phyloP scores from a whole-genome alignment of 1,140 invertebrate species.

The Sycophila sp. region DNA sequence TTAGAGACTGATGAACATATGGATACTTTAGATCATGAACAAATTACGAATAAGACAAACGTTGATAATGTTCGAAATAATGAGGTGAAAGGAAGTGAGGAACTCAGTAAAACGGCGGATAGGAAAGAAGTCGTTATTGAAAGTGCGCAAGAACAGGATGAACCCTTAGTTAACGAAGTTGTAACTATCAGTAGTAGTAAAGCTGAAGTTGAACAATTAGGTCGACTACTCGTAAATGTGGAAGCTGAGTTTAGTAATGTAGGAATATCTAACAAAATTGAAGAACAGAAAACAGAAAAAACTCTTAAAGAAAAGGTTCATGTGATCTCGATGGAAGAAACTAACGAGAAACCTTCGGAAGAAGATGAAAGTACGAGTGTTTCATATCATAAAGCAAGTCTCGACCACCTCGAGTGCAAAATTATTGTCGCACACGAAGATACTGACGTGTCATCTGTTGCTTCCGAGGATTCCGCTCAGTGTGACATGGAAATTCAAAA shows the following conservation, averaged over 20 bases:
- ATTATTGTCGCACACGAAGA: constrained; percentile 32
- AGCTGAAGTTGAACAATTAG: constrained; percentile 57
- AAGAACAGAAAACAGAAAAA: constrained; percentile 15
- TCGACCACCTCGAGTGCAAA: constrained; percentile 23
- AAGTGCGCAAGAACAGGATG: constrained; percentile 4
- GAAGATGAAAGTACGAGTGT: constrained; percentile 16
- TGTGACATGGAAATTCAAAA: constrained; percentile 32
- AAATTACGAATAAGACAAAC: background rate
- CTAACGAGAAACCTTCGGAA: constrained; percentile 4
- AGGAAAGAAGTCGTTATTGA: background rate
- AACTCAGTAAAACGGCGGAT: constrained; percentile 29
- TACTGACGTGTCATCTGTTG: constrained; percentile 11
- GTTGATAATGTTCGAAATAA: background rate
- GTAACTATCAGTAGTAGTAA: constrained; percentile 26
- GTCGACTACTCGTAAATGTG: constrained; percentile 56
- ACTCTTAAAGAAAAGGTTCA: constrained; percentile 14
- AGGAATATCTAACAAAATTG: constrained; percentile 24
- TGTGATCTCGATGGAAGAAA: background rate
- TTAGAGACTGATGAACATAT: background rate
- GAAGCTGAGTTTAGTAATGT: constrained; percentile 51
- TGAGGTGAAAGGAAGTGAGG: background rate
- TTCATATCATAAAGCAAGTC: constrained; percentile 3
- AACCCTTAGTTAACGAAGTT: background rate
- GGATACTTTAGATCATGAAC: background rate
- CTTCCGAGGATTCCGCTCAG: constrained; percentile 4